These are phyloP conservation scores for Melanostoma mellinum DNA, from an alignment of 2,888 invertebrate species.

Conservation along the genomic window DNA sequence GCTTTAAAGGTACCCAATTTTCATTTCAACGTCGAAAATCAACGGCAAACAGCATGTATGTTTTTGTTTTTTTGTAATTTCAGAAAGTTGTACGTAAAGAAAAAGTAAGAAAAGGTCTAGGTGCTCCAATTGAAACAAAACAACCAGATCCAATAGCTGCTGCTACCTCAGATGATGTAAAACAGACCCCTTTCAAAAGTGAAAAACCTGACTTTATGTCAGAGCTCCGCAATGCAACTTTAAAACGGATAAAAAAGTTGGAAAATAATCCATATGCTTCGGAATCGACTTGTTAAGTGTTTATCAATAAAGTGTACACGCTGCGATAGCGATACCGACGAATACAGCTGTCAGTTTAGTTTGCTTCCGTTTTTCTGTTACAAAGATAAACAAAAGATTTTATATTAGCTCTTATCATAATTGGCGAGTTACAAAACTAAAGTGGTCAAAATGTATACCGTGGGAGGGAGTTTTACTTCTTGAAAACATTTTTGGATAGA, in stretches of 20 bases:
- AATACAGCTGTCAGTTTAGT: neutral
- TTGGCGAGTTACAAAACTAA: too few relatives aligned
- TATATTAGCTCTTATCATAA: too few relatives aligned
- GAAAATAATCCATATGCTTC: constrained; percentile 76
- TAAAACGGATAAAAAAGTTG: constrained; percentile 67
- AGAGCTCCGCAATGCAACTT: constrained; percentile 57
- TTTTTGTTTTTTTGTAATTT: neutral
- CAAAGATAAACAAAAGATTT: too few relatives aligned
- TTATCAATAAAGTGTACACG: neutral
- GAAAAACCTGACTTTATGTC: constrained; percentile 62
- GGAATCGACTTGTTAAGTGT: constrained; percentile 74
- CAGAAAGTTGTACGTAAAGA: constrained; percentile 75
- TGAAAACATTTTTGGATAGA: too few relatives aligned
- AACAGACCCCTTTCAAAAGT: neutral
- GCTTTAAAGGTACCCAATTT: constrained; percentile 76
- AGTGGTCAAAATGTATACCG: too few relatives aligned
- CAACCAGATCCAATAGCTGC: neutral
- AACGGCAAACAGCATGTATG: neutral
- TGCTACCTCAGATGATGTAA: neutral
- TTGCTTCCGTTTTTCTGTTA: too few relatives aligned
- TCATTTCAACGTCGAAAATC: neutral
- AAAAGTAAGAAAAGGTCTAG: constrained; percentile 4
- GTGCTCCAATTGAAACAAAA: neutral
- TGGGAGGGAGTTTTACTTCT: too few relatives aligned
- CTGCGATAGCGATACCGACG: neutral